Evolutionary conservation across 1,140 invertebrate species (phyloP).

Genomic region (Centruroides sculpturatus): DNA sequence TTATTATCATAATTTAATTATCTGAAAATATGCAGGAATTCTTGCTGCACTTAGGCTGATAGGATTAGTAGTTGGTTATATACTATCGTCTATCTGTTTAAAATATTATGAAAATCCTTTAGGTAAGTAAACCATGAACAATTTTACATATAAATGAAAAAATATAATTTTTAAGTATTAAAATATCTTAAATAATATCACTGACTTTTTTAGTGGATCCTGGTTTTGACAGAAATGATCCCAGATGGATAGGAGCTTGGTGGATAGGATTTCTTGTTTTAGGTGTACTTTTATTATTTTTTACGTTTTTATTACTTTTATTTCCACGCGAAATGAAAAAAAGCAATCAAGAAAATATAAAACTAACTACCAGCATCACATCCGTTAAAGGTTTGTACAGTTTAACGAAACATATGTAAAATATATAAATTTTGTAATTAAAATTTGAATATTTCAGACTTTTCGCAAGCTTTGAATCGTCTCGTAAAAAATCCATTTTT

Average conservation of each 20-base stretch:
- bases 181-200: not conserved
- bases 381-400: not conserved
- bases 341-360: not conserved
- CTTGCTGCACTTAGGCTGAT: too few relatives aligned
- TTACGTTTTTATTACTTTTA: constrained; percentile 10
- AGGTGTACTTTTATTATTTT: constrained; percentile 13
- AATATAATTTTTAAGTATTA: too few relatives aligned
- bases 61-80: too few relatives aligned
- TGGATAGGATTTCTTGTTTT: constrained; percentile 21
- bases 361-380: not conserved
- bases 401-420: not conserved
- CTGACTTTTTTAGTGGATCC: constrained; percentile 6
- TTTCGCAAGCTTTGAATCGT: constrained; percentile 39
- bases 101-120: too few relatives aligned
- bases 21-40: too few relatives aligned
- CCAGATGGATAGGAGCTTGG: constrained; percentile 22
- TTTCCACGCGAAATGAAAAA: constrained; percentile 5
- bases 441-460: constrained; percentile 14
- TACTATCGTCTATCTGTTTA: too few relatives aligned
- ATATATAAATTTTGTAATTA: not conserved
- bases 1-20: too few relatives aligned
- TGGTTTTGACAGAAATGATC: constrained; percentile 15
- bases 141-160: too few relatives aligned
- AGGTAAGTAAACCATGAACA: too few relatives aligned
- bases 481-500: constrained; percentile 47